phyloP scores from a whole-genome alignment of 2,888 invertebrate species.

The Agapostemon virescens region DNA sequence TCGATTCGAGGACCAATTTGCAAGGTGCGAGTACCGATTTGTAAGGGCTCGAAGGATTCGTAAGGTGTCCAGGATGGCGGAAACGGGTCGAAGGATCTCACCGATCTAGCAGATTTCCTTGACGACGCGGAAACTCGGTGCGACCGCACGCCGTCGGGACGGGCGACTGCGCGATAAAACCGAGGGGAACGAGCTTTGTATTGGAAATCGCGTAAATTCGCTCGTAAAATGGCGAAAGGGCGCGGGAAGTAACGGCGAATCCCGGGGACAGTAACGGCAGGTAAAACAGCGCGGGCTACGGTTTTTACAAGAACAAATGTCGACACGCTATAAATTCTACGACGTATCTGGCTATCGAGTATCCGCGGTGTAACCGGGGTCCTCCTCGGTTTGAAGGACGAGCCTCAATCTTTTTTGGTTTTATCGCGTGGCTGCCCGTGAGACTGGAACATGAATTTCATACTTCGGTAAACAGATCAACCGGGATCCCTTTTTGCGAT shows the following conservation, averaged over 20 bases:
- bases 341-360: constrained; percentile 31
- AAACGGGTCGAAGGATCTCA: not conserved
- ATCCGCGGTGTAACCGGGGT: constrained; percentile 18
- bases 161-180: constrained; percentile 64
- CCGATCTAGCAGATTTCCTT: constrained; percentile 41
- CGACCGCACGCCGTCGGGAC: constrained; percentile 25
- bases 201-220: constrained; percentile 70
- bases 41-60: not conserved
- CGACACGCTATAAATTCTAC: constrained; percentile 42
- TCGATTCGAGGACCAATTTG: not conserved
- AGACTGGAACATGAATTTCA: constrained; percentile 34
- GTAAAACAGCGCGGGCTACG: constrained; percentile 31
- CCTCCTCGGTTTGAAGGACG: not conserved
- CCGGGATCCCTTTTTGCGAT: not conserved
- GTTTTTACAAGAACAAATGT: constrained; percentile 53
- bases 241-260: constrained; percentile 46
- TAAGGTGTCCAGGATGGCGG: not conserved
- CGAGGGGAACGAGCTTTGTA: constrained; percentile 69
- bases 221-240: constrained; percentile 64
- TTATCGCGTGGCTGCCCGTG: not conserved
- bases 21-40: too few species aligned
- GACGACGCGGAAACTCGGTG: constrained; percentile 4
- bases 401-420: constrained; percentile 1
- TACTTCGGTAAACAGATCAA: constrained; percentile 9
- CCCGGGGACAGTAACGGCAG: constrained; percentile 37